Evolutionary conservation across 2,797 vertebrate species (phyloP).

Genomic region (Sternarchorhynchus goeldii): DNA sequence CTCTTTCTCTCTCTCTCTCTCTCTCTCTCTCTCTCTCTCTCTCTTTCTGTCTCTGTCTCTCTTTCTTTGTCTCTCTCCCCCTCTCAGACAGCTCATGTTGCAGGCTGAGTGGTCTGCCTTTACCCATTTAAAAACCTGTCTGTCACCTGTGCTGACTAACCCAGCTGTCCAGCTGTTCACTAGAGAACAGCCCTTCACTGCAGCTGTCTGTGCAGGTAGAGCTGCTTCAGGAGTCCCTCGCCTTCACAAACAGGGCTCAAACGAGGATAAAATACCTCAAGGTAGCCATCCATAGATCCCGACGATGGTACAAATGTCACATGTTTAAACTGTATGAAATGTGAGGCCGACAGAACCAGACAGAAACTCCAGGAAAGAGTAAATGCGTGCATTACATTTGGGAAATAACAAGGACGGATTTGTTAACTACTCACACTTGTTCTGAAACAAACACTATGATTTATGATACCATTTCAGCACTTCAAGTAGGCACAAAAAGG

Average conservation of each 20-base stretch:
- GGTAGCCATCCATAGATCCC: background rate
- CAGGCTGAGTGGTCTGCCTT: conserved; percentile 79
- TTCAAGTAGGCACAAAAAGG: background rate
- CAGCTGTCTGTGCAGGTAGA: conserved; percentile 45
- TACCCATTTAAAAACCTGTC: conserved; percentile 77
- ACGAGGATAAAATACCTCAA: background rate
- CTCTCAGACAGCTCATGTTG: conserved; percentile 69
- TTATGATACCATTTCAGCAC: background rate
- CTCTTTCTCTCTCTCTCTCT: conserved; percentile 19
- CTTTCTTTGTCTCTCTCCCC: conserved; percentile 53
- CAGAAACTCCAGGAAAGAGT: no score
- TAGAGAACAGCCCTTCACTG: conserved; percentile 61
- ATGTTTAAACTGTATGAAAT: background rate
- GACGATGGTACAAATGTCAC: background rate
- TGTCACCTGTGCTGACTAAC: conserved; percentile 78
- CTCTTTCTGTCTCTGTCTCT: conserved; percentile 33
- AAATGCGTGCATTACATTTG: no score
- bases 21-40: conserved; percentile 13
- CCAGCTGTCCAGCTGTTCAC: conserved; percentile 79
- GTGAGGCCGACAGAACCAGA: background rate
- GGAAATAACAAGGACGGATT: no score
- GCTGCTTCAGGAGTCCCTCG: background rate
- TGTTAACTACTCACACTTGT: background rate
- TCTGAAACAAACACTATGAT: background rate
- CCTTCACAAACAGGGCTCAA: conserved; percentile 15